Conservation (phyloP, 2,797 vertebrate species). For the Rhinichthys osculus region DNA sequence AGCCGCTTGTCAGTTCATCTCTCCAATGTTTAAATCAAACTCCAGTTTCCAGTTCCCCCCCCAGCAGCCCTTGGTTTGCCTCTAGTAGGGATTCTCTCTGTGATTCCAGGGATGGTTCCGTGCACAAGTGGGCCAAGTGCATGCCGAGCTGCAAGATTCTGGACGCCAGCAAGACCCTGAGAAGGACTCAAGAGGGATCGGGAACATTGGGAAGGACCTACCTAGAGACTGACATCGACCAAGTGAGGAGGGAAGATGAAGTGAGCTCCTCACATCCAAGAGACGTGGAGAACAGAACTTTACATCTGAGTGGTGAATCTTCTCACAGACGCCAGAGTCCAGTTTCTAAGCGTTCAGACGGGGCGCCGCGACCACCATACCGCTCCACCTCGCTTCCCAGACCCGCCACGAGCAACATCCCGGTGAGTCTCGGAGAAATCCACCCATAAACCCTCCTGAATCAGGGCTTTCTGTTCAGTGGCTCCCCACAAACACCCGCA, state of each 20-base stretch:
- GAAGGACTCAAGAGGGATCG: conserved; percentile 68
- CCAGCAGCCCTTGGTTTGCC: neutral
- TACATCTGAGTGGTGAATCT: conserved; percentile 48
- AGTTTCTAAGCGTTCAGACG: conserved; percentile 70
- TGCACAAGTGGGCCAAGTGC: conserved; percentile 74
- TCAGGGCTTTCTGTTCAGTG: neutral
- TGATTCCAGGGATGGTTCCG: conserved; percentile 64
- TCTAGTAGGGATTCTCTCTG: conserved; percentile 58
- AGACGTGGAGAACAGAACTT: conserved; percentile 65
- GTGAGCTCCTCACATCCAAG: conserved; percentile 15
- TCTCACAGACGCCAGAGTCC: conserved; percentile 62
- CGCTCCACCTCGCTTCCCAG: conserved; percentile 82
- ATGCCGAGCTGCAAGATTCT: conserved; percentile 81
- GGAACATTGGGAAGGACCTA: conserved; percentile 71
- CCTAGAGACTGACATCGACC: conserved; percentile 77
- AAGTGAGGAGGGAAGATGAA: conserved; percentile 76
- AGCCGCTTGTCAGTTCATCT: conserved; percentile 42
- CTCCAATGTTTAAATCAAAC: conserved; percentile 21
- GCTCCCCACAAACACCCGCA: neutral
- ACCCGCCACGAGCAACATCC: conserved; percentile 67
- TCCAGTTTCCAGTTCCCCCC: neutral
- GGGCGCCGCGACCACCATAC: conserved; percentile 71
- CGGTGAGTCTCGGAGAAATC: conserved; percentile 73
- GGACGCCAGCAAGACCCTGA: conserved; percentile 74
- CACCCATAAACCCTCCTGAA: neutral